phyloP scores from a whole-genome alignment of 2,797 vertebrate species.

The Prionace glauca region DNA sequence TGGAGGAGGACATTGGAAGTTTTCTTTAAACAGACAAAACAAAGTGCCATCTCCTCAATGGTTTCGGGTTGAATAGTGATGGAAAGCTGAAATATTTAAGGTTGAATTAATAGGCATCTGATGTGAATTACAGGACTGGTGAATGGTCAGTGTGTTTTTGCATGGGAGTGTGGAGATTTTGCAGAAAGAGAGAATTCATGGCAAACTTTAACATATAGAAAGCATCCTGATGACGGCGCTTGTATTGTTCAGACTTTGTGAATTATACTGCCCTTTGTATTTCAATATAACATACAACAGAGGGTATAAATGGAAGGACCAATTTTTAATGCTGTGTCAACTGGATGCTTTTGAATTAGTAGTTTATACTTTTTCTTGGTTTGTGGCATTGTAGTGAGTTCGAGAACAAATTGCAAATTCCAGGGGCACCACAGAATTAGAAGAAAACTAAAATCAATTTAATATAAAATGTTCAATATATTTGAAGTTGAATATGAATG shows the following conservation, averaged over 20 bases:
- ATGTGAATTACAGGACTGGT: background rate
- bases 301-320: background rate
- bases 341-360: background rate
- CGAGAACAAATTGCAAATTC: background rate
- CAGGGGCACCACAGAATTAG: background rate
- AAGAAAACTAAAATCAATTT: background rate
- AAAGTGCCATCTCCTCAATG: background rate
- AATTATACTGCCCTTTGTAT: background rate
- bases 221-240: background rate
- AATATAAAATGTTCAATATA: background rate
- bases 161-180: background rate
- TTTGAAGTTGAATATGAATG: background rate
- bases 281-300: background rate
- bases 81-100: background rate
- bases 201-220: background rate
- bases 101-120: background rate
- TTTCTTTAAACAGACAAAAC: background rate
- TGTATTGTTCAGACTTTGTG: background rate
- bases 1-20: background rate
- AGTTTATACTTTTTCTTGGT: background rate
- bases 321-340: background rate
- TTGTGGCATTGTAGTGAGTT: background rate
- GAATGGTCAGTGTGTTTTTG: background rate
- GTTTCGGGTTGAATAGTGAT: background rate
- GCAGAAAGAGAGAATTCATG: background rate